Evolutionary conservation across 1,140 invertebrate genomes (phyloP).

Genomic region (Batillaria attramentaria): DNA sequence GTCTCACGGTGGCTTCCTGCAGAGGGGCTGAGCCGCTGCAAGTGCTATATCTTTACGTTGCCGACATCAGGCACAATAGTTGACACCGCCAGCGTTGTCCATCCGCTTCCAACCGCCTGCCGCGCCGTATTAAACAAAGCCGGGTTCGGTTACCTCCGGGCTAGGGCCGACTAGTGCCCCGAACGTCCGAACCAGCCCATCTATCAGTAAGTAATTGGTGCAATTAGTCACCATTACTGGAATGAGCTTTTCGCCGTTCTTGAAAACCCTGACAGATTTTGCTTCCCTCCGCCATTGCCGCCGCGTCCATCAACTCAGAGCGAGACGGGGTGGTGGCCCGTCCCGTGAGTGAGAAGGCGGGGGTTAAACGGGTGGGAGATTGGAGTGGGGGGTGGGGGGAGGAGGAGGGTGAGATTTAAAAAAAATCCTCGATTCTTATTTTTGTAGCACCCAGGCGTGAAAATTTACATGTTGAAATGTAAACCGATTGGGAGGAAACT

Average conservation of each 20-base stretch:
- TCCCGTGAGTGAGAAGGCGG: no score
- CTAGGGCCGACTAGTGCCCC: neutral
- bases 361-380: no score
- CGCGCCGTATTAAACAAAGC: neutral
- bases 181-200: constrained; percentile 13
- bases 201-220: constrained; percentile 37
- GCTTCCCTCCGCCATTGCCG: no score
- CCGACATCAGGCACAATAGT: constrained; percentile 16
- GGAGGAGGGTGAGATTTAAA: no score
- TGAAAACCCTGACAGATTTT: neutral
- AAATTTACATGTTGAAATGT: constrained; percentile 3
- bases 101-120: neutral
- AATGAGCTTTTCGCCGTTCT: constrained; percentile 1
- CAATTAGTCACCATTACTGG: constrained; percentile 36
- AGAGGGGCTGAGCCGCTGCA: neutral
- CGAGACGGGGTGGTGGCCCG: no score
- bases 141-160: constrained; percentile 6
- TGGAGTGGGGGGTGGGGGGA: no score
- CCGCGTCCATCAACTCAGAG: no score
- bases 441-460: no score
- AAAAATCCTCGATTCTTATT: no score
- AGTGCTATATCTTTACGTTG: constrained; percentile 22
- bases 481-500: neutral
- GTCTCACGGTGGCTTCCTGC: no score
- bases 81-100: constrained; percentile 14